Evolutionary conservation across 2,797 vertebrate species (phyloP).

Genomic region (Sebastes vulpes): DNA sequence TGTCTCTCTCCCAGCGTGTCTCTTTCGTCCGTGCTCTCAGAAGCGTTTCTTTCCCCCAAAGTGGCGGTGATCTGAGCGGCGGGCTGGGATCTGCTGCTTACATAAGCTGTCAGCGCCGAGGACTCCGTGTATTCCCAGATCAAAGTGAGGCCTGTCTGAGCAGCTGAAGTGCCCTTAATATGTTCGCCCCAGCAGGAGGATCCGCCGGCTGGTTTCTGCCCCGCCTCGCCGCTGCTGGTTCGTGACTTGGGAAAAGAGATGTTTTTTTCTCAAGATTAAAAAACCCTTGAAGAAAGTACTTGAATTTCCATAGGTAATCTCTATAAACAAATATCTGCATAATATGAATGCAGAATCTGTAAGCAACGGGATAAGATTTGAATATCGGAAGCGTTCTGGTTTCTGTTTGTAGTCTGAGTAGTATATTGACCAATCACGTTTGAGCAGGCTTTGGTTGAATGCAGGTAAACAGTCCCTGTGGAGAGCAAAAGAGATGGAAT

Average conservation of each 20-base stretch:
- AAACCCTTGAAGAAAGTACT: neutral
- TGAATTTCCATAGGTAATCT: neutral
- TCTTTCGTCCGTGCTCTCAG: neutral
- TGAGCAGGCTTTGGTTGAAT: neutral
- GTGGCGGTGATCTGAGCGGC: constrained; percentile 30
- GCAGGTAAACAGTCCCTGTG: neutral
- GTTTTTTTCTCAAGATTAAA: neutral
- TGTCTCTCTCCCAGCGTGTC: constrained; percentile 16
- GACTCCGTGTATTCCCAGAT: constrained; percentile 58
- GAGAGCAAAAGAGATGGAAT: too few species aligned
- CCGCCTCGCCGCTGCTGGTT: constrained; percentile 17
- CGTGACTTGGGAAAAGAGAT: neutral
- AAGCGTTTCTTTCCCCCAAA: constrained; percentile 29
- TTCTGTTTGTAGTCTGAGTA: neutral
- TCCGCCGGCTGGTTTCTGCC: constrained; percentile 29
- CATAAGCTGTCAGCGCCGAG: constrained; percentile 58
- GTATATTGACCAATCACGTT: neutral
- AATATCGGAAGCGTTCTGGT: neutral
- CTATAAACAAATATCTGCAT: neutral
- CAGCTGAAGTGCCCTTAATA: constrained; percentile 57
- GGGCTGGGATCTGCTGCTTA: constrained; percentile 38
- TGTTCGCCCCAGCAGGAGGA: constrained; percentile 41
- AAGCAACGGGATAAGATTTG: neutral
- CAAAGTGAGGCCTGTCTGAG: constrained; percentile 70
- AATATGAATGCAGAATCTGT: neutral